phyloP scores from a whole-genome alignment of 2,797 vertebrate genomes.

The Ceryle rudis region DNA sequence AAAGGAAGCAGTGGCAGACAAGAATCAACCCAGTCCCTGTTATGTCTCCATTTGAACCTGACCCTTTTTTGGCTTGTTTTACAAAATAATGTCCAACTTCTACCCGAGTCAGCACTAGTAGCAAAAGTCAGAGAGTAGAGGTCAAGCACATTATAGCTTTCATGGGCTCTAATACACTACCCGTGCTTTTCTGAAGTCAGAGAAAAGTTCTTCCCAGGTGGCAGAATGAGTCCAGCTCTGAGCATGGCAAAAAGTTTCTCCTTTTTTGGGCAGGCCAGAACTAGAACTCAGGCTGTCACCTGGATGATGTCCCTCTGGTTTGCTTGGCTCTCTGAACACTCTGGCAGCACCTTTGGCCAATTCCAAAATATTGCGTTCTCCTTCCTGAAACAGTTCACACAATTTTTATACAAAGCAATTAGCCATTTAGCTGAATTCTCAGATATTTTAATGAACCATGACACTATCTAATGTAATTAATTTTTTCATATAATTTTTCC shows the following conservation, averaged over 20 bases:
- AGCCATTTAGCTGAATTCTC: background rate
- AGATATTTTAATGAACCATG: background rate
- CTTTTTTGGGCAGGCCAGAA: background rate
- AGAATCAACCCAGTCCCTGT: background rate
- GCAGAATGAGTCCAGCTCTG: background rate
- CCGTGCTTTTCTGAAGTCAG: background rate
- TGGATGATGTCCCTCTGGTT: background rate
- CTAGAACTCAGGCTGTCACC: background rate
- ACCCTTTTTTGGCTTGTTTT: background rate
- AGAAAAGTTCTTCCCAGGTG: background rate
- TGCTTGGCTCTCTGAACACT: background rate
- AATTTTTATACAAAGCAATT: background rate
- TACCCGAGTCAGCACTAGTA: background rate
- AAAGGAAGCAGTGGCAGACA: background rate
- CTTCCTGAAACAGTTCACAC: background rate
- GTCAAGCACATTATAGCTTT: background rate
- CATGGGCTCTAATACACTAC: background rate
- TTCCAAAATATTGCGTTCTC: background rate
- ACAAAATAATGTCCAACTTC: background rate
- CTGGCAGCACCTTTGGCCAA: background rate
- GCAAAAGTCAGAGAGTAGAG: background rate
- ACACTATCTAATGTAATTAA: background rate
- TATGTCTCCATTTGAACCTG: background rate
- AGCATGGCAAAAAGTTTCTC: background rate
- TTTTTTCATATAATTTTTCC: background rate